These are phyloP conservation scores for Acromyrmex charruanus DNA, from an alignment of 1,140 invertebrate genomes.

Conservation along the genomic window DNA sequence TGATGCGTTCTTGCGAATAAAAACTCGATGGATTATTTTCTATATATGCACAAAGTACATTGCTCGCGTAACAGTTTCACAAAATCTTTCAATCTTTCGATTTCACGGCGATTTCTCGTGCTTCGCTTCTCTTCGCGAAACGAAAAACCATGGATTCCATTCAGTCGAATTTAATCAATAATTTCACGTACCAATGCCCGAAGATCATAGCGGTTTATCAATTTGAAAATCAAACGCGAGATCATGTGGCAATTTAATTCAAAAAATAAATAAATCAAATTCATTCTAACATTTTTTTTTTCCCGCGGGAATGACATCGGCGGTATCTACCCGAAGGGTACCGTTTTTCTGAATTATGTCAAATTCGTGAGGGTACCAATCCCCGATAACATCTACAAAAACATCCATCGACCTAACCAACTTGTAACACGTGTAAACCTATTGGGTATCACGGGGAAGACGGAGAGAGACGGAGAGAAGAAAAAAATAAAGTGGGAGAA, in stretches of 20 bases:
- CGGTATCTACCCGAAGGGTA: slow-evolving; percentile 19
- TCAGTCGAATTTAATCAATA: slow-evolving; percentile 28
- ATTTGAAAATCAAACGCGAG: slow-evolving; percentile 19
- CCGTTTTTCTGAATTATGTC: slow-evolving; percentile 38
- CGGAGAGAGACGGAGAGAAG: background rate
- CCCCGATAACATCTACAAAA: slow-evolving; percentile 53
- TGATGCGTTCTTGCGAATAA: slow-evolving; percentile 1
- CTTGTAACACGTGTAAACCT: slow-evolving; percentile 42
- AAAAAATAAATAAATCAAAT: slow-evolving; percentile 38
- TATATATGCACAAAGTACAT: background rate
- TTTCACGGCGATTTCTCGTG: background rate
- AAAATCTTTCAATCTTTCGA: slow-evolving; percentile 18
- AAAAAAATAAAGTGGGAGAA: background rate
- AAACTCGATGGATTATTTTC: slow-evolving; percentile 33
- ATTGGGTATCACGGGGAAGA: background rate
- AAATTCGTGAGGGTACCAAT: slow-evolving; percentile 55
- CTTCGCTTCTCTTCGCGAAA: background rate
- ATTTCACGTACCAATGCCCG: background rate
- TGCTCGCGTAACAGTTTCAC: background rate
- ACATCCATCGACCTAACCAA: slow-evolving; percentile 33
- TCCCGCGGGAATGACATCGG: background rate
- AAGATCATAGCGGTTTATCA: background rate
- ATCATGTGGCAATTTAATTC: background rate
- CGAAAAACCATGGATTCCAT: background rate
- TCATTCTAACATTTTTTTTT: slow-evolving; percentile 10